Evolutionary conservation across 2,113 vertebrate species (phyloP), one percentile per base, ranked within the genome.

Genomic region (Mustela nigripes): DNA sequence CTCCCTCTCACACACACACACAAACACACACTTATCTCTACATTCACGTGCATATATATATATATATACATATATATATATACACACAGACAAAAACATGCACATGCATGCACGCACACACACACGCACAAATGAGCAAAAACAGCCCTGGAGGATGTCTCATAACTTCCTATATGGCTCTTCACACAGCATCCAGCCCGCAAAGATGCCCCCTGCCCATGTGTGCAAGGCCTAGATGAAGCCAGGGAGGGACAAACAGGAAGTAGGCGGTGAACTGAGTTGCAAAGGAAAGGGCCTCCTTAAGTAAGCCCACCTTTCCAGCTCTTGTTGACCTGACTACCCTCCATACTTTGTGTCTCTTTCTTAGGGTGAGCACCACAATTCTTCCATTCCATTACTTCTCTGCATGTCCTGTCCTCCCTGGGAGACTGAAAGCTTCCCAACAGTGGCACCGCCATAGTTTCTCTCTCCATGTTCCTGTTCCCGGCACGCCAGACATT

Each of bases 281-380:
- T 36, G n/a, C 73, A 93, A 58, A 86, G 16, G 71, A 71, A 81
- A 65, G 2, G 78, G 26, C 58, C n/a, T 88, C 65, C 82, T 93
- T 81, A 56, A 80, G 56, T 56, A 95, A 74, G 48, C 31, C 24
- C 84, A 24, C 11, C 31, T 86, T 87, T 62, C 19, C 42, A 48
- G 18, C 10, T 60, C 19, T 97, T 58, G 11, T 63, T 95, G 86
- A 87, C 31, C 58, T 92, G 67, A 74, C 19, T 56, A 33, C 48
- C 24, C 12, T 92, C 48, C 89, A 53, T 24, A 79, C 31, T 73
- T 95, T 87, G 48, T 73, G 50, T 79, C 50, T 53, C 50, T 94
- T 96, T 96, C 62, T 69, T 5, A 95, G 45, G 42, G 22, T 24
- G 91, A 92, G 48, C 65, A 69, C 19, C 74, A 85, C n/a, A 80